phyloP scores from a whole-genome alignment of 2,797 vertebrate species.

The Phoebastria nigripes region DNA sequence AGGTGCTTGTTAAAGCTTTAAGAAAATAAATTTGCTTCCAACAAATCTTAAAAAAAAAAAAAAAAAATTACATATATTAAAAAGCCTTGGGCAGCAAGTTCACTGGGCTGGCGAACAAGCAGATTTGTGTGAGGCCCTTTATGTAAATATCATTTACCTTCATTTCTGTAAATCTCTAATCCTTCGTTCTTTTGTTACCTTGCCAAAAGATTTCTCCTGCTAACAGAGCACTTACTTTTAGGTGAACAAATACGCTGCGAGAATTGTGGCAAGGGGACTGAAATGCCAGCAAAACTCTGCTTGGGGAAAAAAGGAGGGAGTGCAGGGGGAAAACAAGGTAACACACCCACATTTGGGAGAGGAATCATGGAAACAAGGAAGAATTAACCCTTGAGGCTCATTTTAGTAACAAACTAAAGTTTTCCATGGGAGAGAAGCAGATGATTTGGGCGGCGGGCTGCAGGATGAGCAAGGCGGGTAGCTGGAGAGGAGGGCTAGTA shows the following conservation, averaged over 20 bases:
- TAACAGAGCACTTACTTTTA: not conserved
- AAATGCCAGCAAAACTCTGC: not conserved
- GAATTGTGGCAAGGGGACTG: accelerated
- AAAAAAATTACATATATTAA: not conserved
- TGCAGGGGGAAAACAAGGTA: not conserved
- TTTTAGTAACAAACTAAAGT: not conserved
- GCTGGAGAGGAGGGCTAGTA: not conserved
- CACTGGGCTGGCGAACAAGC: not conserved
- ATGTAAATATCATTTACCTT: not conserved
- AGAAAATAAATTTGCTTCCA: not conserved
- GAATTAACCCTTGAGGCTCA: not conserved
- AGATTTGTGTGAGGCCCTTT: not conserved
- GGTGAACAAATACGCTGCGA: not conserved
- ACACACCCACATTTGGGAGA: not conserved
- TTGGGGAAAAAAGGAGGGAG: not conserved
- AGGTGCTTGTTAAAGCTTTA: not conserved
- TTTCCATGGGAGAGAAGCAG: not conserved
- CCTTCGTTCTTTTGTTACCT: not conserved
- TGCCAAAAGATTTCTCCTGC: not conserved
- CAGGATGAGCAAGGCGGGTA: not conserved
- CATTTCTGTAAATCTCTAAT: not conserved
- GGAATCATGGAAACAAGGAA: not conserved
- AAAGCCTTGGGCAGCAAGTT: not conserved
- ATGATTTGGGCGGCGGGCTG: not conserved
- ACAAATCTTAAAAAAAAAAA: not conserved